Evolutionary conservation across 2,113 vertebrate genomes (phyloP).

Genomic region (Malurus elegans): DNA sequence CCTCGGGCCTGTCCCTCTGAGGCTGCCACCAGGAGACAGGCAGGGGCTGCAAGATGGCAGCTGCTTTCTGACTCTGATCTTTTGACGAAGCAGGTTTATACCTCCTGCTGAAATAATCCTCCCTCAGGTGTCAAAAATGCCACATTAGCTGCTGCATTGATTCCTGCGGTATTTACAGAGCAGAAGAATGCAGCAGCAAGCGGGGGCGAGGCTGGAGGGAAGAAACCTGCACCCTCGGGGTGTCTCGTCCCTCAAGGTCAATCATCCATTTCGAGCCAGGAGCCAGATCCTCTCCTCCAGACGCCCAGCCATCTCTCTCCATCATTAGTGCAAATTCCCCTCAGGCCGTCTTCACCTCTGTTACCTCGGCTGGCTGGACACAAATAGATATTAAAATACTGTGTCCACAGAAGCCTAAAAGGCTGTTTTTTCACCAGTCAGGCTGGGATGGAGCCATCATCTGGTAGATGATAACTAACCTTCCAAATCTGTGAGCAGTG

Average conservation of each 20-base stretch:
- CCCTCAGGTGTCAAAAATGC: background rate
- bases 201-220: rapidly evolving
- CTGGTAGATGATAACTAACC: background rate
- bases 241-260: background rate
- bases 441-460: background rate
- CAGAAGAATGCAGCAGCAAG: background rate
- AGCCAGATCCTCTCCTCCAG: background rate
- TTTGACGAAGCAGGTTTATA: background rate
- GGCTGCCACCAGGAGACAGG: background rate
- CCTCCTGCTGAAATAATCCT: background rate
- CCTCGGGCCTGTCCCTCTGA: rapidly evolving
- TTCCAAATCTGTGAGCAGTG: rapidly evolving
- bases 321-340: background rate
- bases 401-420: background rate
- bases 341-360: background rate
- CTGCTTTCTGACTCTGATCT: background rate
- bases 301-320: background rate
- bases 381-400: background rate
- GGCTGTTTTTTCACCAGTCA: background rate
- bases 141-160: background rate
- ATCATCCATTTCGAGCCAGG: background rate
- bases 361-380: background rate
- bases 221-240: background rate
- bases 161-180: background rate
- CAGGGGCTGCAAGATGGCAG: background rate